These are phyloP conservation scores for Papilio machaon DNA, from an alignment of 1,140 invertebrate species.

Conservation along the genomic window DNA sequence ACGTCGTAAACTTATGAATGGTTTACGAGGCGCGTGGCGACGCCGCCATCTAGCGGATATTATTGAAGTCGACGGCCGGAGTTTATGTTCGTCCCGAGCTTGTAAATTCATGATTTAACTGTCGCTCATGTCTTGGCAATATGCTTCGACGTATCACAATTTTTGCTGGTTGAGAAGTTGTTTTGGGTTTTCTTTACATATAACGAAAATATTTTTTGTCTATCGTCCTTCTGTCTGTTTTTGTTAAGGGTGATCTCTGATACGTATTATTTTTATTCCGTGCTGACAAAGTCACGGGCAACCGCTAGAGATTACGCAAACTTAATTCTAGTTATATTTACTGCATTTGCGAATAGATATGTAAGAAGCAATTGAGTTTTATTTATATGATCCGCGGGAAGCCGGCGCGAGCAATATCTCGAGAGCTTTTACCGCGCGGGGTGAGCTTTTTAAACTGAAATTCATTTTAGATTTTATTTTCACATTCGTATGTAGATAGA, in stretches of 20 bases:
- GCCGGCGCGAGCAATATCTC: conserved; percentile 20
- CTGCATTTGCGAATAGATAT: neutral
- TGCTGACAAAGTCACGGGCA: too few species aligned
- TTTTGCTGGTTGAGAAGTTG: neutral
- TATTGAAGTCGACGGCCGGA: conserved; percentile 22
- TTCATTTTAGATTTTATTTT: conserved; percentile 51
- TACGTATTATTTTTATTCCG: too few species aligned
- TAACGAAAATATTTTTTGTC: too few species aligned
- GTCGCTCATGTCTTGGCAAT: conserved; percentile 16
- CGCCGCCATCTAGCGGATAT: conserved; percentile 26
- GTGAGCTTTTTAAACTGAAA: conserved; percentile 44
- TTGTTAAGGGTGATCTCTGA: too few species aligned
- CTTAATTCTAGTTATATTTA: neutral
- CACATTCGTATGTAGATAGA: conserved; percentile 44
- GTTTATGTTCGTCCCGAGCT: conserved; percentile 30
- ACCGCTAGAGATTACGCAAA: neutral
- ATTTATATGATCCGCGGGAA: conserved; percentile 29
- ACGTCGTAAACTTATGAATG: conserved; percentile 38
- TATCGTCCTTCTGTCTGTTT: too few species aligned
- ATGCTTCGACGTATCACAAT: neutral
- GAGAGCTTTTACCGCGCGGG: conserved; percentile 37
- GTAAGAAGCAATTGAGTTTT: conserved; percentile 36
- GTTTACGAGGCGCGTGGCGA: conserved; percentile 32
- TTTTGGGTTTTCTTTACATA: neutral
- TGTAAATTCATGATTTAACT: conserved; percentile 38